phyloP scores from a whole-genome alignment of 2,113 vertebrate genomes.

The Alligator mississippiensis region DNA sequence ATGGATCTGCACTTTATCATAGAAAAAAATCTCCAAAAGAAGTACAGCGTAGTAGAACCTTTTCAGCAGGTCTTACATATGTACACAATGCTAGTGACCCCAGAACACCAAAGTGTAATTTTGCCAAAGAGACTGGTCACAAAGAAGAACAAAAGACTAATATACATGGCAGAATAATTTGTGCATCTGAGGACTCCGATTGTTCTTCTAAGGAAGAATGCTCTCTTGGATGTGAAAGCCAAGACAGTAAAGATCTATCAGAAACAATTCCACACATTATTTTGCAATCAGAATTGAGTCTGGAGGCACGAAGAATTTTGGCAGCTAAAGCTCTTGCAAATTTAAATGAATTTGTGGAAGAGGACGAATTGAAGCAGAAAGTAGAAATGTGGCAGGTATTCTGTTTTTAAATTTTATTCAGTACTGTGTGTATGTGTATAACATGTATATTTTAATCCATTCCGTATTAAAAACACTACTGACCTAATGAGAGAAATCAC shows the following conservation, averaged over 20 bases:
- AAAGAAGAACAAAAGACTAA: slow-evolving; percentile 29
- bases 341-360: slow-evolving; percentile 79
- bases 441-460: not conserved
- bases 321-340: slow-evolving; percentile 89
- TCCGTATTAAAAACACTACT: not conserved
- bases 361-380: slow-evolving; percentile 81
- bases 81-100: slow-evolving; percentile 50
- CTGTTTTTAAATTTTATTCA: slow-evolving; percentile 9
- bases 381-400: slow-evolving; percentile 93
- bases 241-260: slow-evolving; percentile 42
- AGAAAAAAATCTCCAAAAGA: slow-evolving; percentile 73
- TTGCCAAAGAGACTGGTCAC: not conserved
- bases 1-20: slow-evolving; percentile 53
- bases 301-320: slow-evolving; percentile 84
- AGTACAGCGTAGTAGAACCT: slow-evolving; percentile 81
- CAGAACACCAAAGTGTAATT: not conserved
- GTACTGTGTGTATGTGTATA: not conserved
- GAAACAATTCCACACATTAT: slow-evolving; percentile 75
- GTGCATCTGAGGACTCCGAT: slow-evolving; percentile 29
- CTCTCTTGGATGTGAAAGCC: slow-evolving; percentile 41
- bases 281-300: slow-evolving; percentile 81
- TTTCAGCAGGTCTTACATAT: slow-evolving; percentile 79
- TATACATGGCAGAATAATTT: slow-evolving; percentile 29
- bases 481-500: not conserved
- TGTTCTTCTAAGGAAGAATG: slow-evolving; percentile 60